Base-by-base conservation (phyloP, 2,888 invertebrate genomes). In the Syrphus vitripennis region DNA sequence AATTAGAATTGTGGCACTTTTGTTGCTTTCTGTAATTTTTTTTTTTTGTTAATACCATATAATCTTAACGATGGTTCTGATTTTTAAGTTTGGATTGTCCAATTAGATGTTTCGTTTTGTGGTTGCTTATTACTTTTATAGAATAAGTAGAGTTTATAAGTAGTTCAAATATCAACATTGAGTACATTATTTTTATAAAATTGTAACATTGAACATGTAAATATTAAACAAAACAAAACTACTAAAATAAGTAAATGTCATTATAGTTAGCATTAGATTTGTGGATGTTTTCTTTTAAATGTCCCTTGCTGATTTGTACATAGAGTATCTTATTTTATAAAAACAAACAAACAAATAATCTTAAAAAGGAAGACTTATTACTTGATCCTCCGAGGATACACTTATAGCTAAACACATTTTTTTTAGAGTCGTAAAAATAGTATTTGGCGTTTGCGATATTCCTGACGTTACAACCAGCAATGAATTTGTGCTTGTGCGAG, bases 1-100 rank as follows among this genome's bases (percentile, higher is more conserved):
- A 45, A 75, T 75, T 50, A 59, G 67, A 75, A 63, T 70, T 55
- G 82, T 86, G 86, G 86, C 86, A 86, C 86, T 70, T 86, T 67
- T 72, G 76, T 83, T 83, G 29, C 3, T 42, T 55, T 76, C 55
- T 78, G 53, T 69, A 53, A 79, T 4, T 26, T 42, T 65, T 34
- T 57, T 7, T 48, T n/a, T n/a, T n/a, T n/a, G n/a, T n/a, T n/a
- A n/a, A n/a, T 31, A n/a, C 71, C 57, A 70, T 72, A 81, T 76
- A 69, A 70, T 65, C 69, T 59, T 42, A 4, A 24, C n/a, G 26
- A 69, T 84, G 71, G 61, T 71, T 72, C 53, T 53, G 40, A 4
- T 70, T 34, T 77, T 10, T 19, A 4, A 12, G 19, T 29, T 21
- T 76, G 24, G 40, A 7, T 59, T 21, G 34, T 69, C 63, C 3